phyloP scores from a whole-genome alignment of 2,888 invertebrate species.

The Hypomecis punctinalis region DNA sequence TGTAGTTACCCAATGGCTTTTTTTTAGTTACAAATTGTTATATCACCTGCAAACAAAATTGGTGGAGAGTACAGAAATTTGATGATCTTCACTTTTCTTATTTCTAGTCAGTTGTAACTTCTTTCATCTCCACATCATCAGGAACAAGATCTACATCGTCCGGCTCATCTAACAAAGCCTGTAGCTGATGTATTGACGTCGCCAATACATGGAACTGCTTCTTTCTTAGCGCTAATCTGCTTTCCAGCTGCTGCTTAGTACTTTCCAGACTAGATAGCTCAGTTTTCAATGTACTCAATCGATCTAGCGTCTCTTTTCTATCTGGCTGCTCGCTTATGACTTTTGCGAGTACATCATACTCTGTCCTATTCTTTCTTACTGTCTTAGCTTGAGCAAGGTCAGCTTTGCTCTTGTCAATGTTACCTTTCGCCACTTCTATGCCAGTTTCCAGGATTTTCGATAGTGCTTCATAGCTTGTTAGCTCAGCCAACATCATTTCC shows the following conservation, averaged over 20 bases:
- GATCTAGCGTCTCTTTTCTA: slow-evolving; percentile 90
- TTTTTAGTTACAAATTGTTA: no score
- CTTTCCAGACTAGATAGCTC: slow-evolving; percentile 89
- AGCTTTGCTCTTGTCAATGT: slow-evolving; percentile 92
- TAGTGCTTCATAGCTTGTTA: slow-evolving; percentile 92
- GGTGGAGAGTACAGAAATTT: no score
- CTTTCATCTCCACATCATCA: slow-evolving; percentile 78
- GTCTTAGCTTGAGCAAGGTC: slow-evolving; percentile 93
- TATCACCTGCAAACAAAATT: no score
- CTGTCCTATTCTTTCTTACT: slow-evolving; percentile 94
- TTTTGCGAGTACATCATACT: slow-evolving; percentile 96
- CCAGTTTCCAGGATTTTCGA: slow-evolving; percentile 91
- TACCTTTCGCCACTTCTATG: slow-evolving; percentile 91
- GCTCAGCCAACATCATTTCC: slow-evolving; percentile 93
- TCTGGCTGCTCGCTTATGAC: slow-evolving; percentile 96
- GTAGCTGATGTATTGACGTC: slow-evolving; percentile 93
- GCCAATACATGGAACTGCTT: slow-evolving; percentile 96
- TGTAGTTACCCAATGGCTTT: no score
- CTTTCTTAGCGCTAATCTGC: slow-evolving; percentile 91
- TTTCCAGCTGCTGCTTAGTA: slow-evolving; percentile 89
- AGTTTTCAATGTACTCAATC: slow-evolving; percentile 88
- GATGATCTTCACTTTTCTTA: no score
- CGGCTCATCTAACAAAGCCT: slow-evolving; percentile 90
- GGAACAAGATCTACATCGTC: slow-evolving; percentile 79
- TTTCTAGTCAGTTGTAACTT: slow-evolving; percentile 28